Conservation (phyloP, 1,140 invertebrate genomes). For the Triops longicaudatus region DNA sequence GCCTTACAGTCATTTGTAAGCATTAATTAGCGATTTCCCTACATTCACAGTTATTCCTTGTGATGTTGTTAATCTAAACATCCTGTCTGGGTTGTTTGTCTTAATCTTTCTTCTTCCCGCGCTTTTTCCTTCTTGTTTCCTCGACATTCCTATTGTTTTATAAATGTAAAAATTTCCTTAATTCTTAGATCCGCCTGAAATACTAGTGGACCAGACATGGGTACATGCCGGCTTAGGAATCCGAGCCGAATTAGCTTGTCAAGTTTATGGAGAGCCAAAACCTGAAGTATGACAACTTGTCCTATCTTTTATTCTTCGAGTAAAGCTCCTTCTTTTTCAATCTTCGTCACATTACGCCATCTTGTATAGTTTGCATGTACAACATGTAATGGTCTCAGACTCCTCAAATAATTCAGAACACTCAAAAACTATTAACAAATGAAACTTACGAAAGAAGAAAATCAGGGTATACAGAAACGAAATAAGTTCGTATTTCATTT, state of each 20-base stretch:
- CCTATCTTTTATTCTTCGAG: background rate
- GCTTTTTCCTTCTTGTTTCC: background rate
- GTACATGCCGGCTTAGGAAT: conserved; percentile 26
- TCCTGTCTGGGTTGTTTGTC: background rate
- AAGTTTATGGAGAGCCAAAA: conserved; percentile 20
- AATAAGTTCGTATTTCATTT: background rate
- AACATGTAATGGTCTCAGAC: background rate
- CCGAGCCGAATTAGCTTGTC: conserved; percentile 22
- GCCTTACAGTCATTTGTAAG: background rate
- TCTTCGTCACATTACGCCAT: background rate
- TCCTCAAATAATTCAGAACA: background rate
- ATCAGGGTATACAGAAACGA: background rate
- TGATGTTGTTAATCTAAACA: background rate
- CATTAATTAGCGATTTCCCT: background rate
- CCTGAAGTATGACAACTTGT: conserved; percentile 17
- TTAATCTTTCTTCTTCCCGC: background rate
- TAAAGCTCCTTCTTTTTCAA: too few species aligned
- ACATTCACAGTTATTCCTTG: background rate
- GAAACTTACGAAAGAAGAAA: background rate
- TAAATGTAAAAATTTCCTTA: background rate
- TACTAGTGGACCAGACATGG: conserved; percentile 22
- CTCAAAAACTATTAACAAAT: background rate
- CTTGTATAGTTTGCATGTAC: background rate
- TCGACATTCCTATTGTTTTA: background rate
- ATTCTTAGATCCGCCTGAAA: conserved; percentile 24